phyloP scores from a whole-genome alignment of 2,113 vertebrate species.

The Sinocyclocheilus rhinocerous region DNA sequence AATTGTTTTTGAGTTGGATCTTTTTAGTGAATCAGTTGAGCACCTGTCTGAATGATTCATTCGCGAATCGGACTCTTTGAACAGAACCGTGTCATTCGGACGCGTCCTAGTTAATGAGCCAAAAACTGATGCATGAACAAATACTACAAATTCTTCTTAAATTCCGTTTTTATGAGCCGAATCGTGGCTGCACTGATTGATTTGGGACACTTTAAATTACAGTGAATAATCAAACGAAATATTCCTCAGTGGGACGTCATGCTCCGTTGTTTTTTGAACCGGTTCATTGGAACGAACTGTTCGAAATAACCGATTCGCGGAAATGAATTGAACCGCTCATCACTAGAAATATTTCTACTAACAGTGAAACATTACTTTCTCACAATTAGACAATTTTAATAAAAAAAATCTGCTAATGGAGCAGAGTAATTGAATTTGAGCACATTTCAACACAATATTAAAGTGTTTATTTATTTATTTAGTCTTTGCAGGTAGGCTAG shows the following conservation, averaged over 20 bases:
- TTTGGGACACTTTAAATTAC: not conserved
- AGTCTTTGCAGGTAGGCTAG: not conserved
- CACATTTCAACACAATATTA: not conserved
- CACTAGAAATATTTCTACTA: not conserved
- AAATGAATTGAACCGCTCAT: not conserved
- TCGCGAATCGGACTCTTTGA: not conserved
- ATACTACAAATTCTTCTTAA: not conserved
- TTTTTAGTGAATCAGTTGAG: constrained; percentile 1
- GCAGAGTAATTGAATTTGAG: not conserved
- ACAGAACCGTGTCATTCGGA: not conserved
- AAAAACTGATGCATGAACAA: not conserved
- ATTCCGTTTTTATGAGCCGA: not conserved
- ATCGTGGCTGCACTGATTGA: not conserved
- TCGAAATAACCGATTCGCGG: not conserved
- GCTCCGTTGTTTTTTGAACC: not conserved
- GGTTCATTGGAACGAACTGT: not conserved
- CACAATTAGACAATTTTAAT: not conserved
- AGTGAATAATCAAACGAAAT: not conserved
- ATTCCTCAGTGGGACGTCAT: not conserved
- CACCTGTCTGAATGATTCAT: not conserved
- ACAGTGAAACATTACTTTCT: not conserved
- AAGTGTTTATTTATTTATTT: not conserved
- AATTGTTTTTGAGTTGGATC: not conserved
- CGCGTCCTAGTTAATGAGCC: too few species aligned
- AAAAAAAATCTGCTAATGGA: not conserved